Conservation (phyloP, 2,888 invertebrate species). For the Drosophila sordidapex region DNA sequence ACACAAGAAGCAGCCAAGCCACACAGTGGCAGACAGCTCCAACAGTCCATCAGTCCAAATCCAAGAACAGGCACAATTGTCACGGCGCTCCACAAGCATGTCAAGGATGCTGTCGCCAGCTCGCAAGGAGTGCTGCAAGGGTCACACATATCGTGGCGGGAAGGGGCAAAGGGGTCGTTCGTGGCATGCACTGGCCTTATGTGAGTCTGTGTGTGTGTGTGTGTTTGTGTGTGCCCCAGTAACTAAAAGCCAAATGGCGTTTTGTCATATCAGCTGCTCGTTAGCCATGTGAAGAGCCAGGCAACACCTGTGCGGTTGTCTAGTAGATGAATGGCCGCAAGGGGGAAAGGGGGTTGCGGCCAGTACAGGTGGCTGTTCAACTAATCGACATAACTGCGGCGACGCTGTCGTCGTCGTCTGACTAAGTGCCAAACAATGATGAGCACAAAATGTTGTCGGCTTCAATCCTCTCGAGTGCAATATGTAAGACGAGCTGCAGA, state of each 20-base stretch:
- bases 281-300: slow-evolving; percentile 58
- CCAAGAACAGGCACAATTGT: slow-evolving; percentile 62
- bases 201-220: background rate
- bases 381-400: slow-evolving; percentile 68
- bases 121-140: slow-evolving; percentile 24
- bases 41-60: slow-evolving; percentile 29
- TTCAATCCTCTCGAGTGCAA: slow-evolving; percentile 29
- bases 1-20: slow-evolving; percentile 6
- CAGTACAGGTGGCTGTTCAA: slow-evolving; percentile 38
- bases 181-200: slow-evolving; percentile 39
- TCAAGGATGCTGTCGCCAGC: slow-evolving; percentile 72
- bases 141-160: background rate
- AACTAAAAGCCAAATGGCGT: slow-evolving; percentile 74
- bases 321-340: background rate
- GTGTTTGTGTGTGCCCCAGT: slow-evolving; percentile 38
- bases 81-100: slow-evolving; percentile 70
- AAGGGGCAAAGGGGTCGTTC: slow-evolving; percentile 5
- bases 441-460: slow-evolving; percentile 54
- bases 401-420: slow-evolving; percentile 48
- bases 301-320: slow-evolving; percentile 6
- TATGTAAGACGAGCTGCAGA: slow-evolving; percentile 15
- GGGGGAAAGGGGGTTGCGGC: slow-evolving; percentile 8
- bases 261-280: slow-evolving; percentile 77
- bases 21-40: slow-evolving; percentile 27
- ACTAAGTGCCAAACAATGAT: slow-evolving; percentile 77